A percentile compares a stretch with the other conserved stretches of the same genome.
phyloP scores from a whole-genome alignment of 2,888 invertebrate species.

The Diploptera punctata region DNA sequence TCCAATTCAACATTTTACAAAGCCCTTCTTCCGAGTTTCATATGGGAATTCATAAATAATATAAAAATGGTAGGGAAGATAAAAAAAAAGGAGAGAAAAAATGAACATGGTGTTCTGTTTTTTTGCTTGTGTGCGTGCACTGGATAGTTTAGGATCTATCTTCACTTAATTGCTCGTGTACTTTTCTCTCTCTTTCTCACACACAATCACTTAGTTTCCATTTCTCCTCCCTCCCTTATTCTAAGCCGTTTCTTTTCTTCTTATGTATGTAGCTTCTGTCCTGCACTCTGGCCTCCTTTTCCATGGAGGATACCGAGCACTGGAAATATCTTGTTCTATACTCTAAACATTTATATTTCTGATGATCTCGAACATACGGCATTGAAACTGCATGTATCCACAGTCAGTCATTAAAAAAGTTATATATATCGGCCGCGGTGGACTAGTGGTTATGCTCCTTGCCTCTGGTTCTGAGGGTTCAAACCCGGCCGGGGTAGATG shows the following conservation, averaged over 20 bases:
- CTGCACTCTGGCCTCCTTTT: not conserved
- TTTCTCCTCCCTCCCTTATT: slow-evolving; percentile 11
- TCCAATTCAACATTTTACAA: not conserved
- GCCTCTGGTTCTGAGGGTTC: too few species aligned
- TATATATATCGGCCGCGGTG: too few species aligned
- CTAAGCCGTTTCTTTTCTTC: slow-evolving; percentile 24
- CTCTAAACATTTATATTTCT: too few species aligned
- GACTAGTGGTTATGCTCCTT: too few species aligned
- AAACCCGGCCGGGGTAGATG: too few species aligned
- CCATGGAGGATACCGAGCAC: not conserved
- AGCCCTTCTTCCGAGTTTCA: not conserved
- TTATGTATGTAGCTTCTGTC: slow-evolving; percentile 21
- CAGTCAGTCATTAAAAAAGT: too few species aligned
- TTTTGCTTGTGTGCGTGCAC: not conserved
- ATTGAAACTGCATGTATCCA: too few species aligned
- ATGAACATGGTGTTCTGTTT: not conserved
- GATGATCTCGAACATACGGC: too few species aligned
- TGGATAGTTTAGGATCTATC: slow-evolving; percentile 19
- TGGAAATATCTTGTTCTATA: not conserved
- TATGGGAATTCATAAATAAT: not conserved
- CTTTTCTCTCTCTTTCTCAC: slow-evolving; percentile 23
- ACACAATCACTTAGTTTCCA: slow-evolving; percentile 35
- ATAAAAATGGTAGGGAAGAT: not conserved
- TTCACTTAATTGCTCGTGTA: slow-evolving; percentile 28
- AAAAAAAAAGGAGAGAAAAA: too few species aligned